Evolutionary conservation across 2,888 invertebrate species (phyloP).

Genomic region (Strigamia maritima): DNA sequence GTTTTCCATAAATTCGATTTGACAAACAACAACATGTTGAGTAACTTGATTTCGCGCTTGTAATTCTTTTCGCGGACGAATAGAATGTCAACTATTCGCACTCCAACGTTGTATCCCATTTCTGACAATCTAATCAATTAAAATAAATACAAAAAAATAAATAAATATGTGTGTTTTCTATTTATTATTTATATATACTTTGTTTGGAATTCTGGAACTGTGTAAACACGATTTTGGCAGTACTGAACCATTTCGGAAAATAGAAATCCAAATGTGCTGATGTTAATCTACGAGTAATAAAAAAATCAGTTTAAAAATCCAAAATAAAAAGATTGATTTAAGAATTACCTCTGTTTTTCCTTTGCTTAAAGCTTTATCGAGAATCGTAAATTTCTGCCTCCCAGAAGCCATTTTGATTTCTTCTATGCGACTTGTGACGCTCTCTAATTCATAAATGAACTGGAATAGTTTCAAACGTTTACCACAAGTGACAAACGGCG

Average conservation of each 20-base stretch:
- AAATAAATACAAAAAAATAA: neutral
- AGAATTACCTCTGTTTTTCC: constrained; percentile 72
- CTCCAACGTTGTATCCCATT: constrained; percentile 91
- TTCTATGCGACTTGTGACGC: too few species aligned
- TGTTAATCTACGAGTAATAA: constrained; percentile 61
- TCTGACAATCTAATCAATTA: constrained; percentile 72
- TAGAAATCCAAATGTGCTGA: constrained; percentile 87
- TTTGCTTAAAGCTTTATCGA: constrained; percentile 86
- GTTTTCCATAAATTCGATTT: constrained; percentile 93
- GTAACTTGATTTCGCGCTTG: constrained; percentile 89
- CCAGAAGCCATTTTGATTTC: constrained; percentile 50
- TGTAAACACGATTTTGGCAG: constrained; percentile 67
- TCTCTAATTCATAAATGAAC: too few species aligned
- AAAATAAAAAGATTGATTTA: constrained; percentile 49
- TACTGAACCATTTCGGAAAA: constrained; percentile 99
- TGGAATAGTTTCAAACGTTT: too few species aligned
- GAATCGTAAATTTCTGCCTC: constrained; percentile 70
- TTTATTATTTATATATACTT: constrained; percentile 64
- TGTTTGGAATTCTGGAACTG: constrained; percentile 57
- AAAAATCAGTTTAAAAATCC: constrained; percentile 2
- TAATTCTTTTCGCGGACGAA: constrained; percentile 89
- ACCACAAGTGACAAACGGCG: too few species aligned
- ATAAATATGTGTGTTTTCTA: too few species aligned
- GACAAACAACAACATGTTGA: constrained; percentile 91
- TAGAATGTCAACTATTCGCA: constrained; percentile 86